Evolutionary conservation across 1,140 invertebrate species (phyloP).

Genomic region (Drosophila busckii): DNA sequence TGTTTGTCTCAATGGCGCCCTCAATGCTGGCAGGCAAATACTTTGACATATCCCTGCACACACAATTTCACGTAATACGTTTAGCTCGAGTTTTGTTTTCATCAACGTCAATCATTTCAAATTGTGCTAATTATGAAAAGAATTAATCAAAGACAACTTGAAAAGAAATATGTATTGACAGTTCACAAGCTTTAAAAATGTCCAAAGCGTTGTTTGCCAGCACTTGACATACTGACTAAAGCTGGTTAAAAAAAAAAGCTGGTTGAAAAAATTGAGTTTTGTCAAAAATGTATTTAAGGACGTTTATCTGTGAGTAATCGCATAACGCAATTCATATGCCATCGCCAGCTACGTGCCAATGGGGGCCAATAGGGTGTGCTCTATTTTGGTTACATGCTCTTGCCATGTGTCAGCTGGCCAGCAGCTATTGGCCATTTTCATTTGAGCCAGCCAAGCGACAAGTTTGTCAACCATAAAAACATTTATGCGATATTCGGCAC

Average conservation of each 20-base stretch:
- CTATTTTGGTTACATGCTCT: slow-evolving; percentile 16
- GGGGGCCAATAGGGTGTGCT: background rate
- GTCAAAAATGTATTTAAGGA: too few species aligned
- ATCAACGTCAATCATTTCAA: too few species aligned
- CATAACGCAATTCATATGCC: slow-evolving; percentile 6
- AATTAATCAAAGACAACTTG: too few species aligned
- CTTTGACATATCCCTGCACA: slow-evolving; percentile 14
- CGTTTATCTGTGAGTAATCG: slow-evolving; percentile 7
- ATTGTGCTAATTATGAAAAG: too few species aligned
- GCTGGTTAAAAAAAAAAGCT: too few species aligned
- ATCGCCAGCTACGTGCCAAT: slow-evolving; percentile 30
- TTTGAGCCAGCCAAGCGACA: slow-evolving; percentile 11
- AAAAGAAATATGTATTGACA: too few species aligned
- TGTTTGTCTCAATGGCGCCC: slow-evolving; percentile 39
- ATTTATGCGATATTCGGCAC: slow-evolving; percentile 21
- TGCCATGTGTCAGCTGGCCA: slow-evolving; percentile 33
- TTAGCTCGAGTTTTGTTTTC: too few species aligned
- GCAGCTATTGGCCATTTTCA: slow-evolving; percentile 34
- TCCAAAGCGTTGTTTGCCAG: too few species aligned
- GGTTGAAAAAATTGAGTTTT: too few species aligned
- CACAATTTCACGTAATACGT: too few species aligned
- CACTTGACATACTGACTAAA: too few species aligned
- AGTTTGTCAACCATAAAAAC: slow-evolving; percentile 33
- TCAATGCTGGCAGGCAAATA: background rate
- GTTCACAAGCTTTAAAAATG: too few species aligned